phyloP scores from a whole-genome alignment of 2,797 vertebrate genomes.

The Kryptolebias ocellatus region DNA sequence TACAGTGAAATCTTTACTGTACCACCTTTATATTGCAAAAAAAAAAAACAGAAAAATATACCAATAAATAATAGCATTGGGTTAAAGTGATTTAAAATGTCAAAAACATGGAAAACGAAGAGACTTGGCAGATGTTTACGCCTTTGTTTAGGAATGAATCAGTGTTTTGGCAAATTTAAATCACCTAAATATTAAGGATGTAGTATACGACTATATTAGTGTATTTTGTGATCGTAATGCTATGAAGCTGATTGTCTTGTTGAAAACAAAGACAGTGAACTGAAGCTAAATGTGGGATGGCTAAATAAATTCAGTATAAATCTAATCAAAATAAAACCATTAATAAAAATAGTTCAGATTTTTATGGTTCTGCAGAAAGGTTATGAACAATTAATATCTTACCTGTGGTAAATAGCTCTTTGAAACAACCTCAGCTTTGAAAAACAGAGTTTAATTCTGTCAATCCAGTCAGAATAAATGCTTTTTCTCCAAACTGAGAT shows the following conservation, averaged over 20 bases:
- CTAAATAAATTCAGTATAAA: not conserved
- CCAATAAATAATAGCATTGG: conserved; percentile 68
- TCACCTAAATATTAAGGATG: conserved; percentile 36
- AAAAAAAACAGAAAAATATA: conserved; percentile 58
- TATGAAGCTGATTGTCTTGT: conserved; percentile 76
- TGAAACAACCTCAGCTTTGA: no score
- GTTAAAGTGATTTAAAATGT: conserved; percentile 29
- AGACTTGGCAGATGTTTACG: conserved; percentile 66
- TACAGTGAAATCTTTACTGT: conserved; percentile 77
- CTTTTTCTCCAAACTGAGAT: no score
- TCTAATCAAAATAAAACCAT: conserved; percentile 5
- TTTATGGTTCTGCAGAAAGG: no score
- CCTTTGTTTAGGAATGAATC: conserved; percentile 67
- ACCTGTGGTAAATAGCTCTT: no score
- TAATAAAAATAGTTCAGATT: conserved; percentile 9
- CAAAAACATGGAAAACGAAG: conserved; percentile 30
- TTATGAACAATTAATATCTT: no score
- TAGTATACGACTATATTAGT: conserved; percentile 74
- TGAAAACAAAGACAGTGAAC: conserved; percentile 62
- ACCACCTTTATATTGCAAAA: conserved; percentile 81
- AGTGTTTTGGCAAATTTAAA: conserved; percentile 80
- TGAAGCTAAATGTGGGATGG: conserved; percentile 29
- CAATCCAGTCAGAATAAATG: no score
- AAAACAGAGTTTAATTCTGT: no score
- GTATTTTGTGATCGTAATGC: conserved; percentile 62